Evolutionary conservation across 2,797 vertebrate species (phyloP).

Genomic region (Erpetoichthys calabaricus): DNA sequence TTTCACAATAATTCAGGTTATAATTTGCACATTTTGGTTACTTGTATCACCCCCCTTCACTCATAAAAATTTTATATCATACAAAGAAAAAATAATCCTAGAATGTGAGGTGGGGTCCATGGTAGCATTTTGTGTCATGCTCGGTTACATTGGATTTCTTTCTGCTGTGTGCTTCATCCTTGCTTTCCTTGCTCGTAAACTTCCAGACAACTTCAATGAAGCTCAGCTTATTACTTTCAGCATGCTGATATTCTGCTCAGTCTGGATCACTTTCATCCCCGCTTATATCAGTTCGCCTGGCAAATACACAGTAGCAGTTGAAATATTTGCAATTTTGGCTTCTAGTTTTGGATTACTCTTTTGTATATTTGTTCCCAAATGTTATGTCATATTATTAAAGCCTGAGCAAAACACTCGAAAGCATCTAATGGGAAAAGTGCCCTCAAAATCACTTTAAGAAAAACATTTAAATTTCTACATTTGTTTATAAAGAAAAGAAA

Average conservation of each 20-base stretch:
- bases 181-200: constrained; percentile 44
- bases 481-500: too few species aligned
- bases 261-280: constrained; percentile 53
- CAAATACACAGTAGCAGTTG: constrained; percentile 47
- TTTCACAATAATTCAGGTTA: constrained; percentile 38
- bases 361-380: constrained; percentile 51
- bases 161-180: constrained; percentile 42
- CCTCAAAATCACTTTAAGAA: too few species aligned
- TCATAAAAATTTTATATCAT: constrained; percentile 27
- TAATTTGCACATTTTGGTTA: constrained; percentile 44
- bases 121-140: constrained; percentile 42
- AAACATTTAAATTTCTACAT: too few species aligned
- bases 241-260: constrained; percentile 53
- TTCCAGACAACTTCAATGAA: constrained; percentile 52
- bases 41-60: constrained; percentile 33
- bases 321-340: constrained; percentile 50
- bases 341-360: constrained; percentile 43
- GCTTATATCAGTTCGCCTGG: constrained; percentile 48
- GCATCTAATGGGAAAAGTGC: constrained; percentile 20
- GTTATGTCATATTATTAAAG: constrained; percentile 42
- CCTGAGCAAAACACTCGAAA: constrained; percentile 42
- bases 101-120: constrained; percentile 45
- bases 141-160: constrained; percentile 47
- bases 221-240: constrained; percentile 46
- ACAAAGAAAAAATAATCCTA: constrained; percentile 34